Evolutionary conservation across 2,797 vertebrate genomes (phyloP).

Genomic region (Enteromius trimaculatus): DNA sequence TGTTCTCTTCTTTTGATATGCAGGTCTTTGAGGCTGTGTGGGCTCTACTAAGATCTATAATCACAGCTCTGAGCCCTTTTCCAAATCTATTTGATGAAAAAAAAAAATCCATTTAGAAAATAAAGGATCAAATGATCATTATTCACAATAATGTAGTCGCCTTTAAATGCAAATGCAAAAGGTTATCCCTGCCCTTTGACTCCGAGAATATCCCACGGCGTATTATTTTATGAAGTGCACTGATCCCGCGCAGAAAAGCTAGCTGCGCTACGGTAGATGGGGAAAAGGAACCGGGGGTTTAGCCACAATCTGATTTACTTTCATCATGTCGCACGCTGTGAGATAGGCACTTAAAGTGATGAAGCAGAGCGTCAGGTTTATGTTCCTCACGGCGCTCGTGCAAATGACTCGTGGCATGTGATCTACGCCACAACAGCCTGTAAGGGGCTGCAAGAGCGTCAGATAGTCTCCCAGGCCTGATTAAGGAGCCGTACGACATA

Average conservation of each 20-base stretch:
- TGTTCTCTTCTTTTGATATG: constrained; percentile 68
- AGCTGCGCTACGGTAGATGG: background rate
- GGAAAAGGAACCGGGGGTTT: constrained; percentile 64
- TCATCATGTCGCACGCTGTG: constrained; percentile 47
- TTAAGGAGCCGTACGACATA: constrained; percentile 47
- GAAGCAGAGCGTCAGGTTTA: constrained; percentile 70
- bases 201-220: constrained; percentile 17
- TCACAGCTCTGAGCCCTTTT: constrained; percentile 11
- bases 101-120: constrained; percentile 48
- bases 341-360: constrained; percentile 72
- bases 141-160: constrained; percentile 19
- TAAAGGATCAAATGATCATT: constrained; percentile 25
- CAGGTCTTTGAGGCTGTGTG: constrained; percentile 52
- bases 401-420: constrained; percentile 60
- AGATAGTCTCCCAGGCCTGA: constrained; percentile 55
- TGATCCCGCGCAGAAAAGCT: constrained; percentile 39
- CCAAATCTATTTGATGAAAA: constrained; percentile 35
- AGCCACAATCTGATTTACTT: constrained; percentile 72
- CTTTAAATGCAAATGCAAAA: constrained; percentile 43
- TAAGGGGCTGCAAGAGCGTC: constrained; percentile 37
- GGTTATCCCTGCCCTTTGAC: constrained; percentile 45
- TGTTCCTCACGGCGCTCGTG: constrained; percentile 61
- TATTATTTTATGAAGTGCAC: constrained; percentile 43
- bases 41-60: constrained; percentile 43
- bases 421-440: constrained; percentile 65